These are phyloP conservation scores for Tachuris rubrigastra DNA, from an alignment of 2,113 vertebrate genomes.

Conservation along the genomic window DNA sequence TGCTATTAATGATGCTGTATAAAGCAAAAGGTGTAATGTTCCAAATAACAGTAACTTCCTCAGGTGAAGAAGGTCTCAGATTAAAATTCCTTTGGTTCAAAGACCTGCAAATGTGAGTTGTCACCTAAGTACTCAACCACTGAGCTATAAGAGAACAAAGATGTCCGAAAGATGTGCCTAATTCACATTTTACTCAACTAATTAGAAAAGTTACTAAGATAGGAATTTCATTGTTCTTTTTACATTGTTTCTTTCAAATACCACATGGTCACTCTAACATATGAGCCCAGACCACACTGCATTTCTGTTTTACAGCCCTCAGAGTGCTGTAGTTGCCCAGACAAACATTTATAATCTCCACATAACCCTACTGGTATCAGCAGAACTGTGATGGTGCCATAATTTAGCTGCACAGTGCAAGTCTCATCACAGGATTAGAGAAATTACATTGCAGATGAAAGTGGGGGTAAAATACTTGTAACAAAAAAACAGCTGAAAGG, in stretches of 20 bases:
- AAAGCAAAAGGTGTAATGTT: not conserved
- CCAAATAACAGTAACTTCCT: not conserved
- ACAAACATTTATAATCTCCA: not conserved
- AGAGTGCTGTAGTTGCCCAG: not conserved
- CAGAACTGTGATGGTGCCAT: not conserved
- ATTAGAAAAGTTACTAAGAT: not conserved
- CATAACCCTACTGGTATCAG: not conserved
- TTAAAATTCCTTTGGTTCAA: not conserved
- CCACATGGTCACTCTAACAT: fast-evolving
- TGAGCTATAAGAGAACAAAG: not conserved
- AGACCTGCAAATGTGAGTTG: not conserved
- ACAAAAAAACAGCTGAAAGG: not conserved
- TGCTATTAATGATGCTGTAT: not conserved
- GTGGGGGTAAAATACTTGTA: not conserved
- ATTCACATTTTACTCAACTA: not conserved
- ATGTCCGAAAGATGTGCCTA: not conserved
- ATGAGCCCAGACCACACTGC: fast-evolving
- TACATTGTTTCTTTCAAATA: not conserved
- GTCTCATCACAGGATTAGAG: not conserved
- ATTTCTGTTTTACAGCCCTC: not conserved
- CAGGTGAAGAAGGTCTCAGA: not conserved
- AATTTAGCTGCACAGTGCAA: not conserved
- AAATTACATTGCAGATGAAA: not conserved
- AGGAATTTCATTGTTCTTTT: not conserved
- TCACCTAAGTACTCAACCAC: not conserved